These are phyloP conservation scores for Tinamus guttatus DNA, from an alignment of 2,113 vertebrate genomes.

Conservation along the genomic window DNA sequence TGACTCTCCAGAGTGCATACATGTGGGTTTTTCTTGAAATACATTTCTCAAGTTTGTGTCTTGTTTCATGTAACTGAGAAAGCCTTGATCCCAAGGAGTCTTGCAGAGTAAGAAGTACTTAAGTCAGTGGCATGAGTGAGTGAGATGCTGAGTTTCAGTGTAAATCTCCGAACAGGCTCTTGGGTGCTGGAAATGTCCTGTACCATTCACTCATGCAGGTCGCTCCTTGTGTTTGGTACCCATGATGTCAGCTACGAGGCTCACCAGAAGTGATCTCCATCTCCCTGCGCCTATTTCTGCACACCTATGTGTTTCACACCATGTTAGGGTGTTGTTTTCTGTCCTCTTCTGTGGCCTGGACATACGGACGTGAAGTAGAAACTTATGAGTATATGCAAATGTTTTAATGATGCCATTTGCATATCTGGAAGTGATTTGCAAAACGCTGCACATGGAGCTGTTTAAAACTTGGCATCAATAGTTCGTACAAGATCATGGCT, in stretches of 20 bases:
- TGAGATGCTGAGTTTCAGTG: neutral
- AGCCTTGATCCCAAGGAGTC: neutral
- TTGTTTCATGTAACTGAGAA: neutral
- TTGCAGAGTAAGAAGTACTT: neutral
- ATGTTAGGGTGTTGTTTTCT: neutral
- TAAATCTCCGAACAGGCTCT: neutral
- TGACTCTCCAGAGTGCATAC: neutral
- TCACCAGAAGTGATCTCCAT: neutral
- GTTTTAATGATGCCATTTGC: slow-evolving; percentile 73
- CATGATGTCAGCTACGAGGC: neutral
- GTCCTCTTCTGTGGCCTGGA: slow-evolving; percentile 57
- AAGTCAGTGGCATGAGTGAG: neutral
- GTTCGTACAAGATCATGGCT: slow-evolving; percentile 59
- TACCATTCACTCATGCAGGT: neutral
- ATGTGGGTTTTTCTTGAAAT: neutral
- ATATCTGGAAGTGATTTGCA: slow-evolving; percentile 73
- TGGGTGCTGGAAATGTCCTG: neutral
- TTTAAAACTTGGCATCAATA: slow-evolving; percentile 70
- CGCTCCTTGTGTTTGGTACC: neutral
- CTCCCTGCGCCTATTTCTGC: fast-evolving
- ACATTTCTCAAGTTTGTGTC: neutral
- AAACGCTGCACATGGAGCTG: slow-evolving; percentile 67
- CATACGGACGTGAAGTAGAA: slow-evolving; percentile 62
- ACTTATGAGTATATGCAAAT: slow-evolving; percentile 67
- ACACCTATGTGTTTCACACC: neutral